Conservation (phyloP, 2,888 invertebrate genomes). For the Altica lythri region DNA sequence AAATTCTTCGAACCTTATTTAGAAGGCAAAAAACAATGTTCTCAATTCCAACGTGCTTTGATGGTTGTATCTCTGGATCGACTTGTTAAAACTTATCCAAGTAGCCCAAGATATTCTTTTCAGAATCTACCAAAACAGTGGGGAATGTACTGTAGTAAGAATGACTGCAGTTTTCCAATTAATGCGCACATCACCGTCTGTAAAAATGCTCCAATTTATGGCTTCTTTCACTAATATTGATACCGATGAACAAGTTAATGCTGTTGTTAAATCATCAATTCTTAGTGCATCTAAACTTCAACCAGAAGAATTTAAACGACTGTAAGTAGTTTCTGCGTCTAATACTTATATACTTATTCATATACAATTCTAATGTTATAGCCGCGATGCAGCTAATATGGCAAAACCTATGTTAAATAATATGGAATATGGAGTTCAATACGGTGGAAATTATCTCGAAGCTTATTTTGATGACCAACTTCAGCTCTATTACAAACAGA, state of each 20-base stretch:
- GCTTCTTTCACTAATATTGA: constrained; percentile 71
- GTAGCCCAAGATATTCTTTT: constrained; percentile 64
- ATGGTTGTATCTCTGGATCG: constrained; percentile 65
- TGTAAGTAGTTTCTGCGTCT: no score
- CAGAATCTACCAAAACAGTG: constrained; percentile 69
- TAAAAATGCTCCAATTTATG: constrained; percentile 71
- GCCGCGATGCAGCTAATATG: constrained; percentile 55
- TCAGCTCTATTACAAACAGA: constrained; percentile 57
- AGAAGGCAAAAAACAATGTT: constrained; percentile 63
- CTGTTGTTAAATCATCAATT: constrained; percentile 68
- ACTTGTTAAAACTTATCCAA: constrained; percentile 61
- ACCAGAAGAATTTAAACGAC: constrained; percentile 27
- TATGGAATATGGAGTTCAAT: constrained; percentile 57
- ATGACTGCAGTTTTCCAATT: constrained; percentile 67
- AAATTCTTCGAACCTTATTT: constrained; percentile 69
- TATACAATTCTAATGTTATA: no score
- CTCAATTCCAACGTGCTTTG: constrained; percentile 67
- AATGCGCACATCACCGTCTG: constrained; percentile 65
- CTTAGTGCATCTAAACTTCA: constrained; percentile 61
- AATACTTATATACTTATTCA: no score
- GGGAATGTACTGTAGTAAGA: constrained; percentile 69
- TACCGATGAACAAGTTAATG: constrained; percentile 66
- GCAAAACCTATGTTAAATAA: constrained; percentile 55
- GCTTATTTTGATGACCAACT: constrained; percentile 55
- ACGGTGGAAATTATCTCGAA: constrained; percentile 58